Evolutionary conservation across 92 coral and sea anemone genomes (phyloP), one percentile per base, ranked within the genome.

Genomic region (Palythoa grandiflora): DNA sequence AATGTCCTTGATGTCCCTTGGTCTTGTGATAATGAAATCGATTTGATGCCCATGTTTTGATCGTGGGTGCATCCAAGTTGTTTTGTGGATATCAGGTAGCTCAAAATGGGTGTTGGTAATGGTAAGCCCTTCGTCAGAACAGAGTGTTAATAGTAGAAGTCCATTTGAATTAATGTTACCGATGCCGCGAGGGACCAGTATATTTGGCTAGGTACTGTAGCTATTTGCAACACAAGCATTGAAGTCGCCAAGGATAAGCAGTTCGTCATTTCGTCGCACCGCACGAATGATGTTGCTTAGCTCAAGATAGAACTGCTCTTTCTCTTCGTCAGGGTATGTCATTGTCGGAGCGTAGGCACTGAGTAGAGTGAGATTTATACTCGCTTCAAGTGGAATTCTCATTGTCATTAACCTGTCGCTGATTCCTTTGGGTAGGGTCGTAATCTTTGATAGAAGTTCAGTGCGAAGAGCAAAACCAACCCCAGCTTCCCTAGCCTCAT

Each of bases 301-400:
- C 12, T 83, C 39, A 50, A 57, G 84, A 44, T 89, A 83, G 83
- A 89, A 84, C 47, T 40, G 50, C 10, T 89, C 89, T 60, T 89
- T 76, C 68, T 44, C 76, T 40, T 76, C 92, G 1, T 85, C 89
- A 36, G 89, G 50, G 19, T 78, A 48, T 8, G 63, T 37, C 92
- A 84, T 84, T 0, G 89, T 78, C 3, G 92, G 89, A 44, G 92
- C 92, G 51, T 89, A 89, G 7, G 44, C 87, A 35, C 89, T 89
- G 47, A 77, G 28, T 13, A 84, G 68, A 72, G 88, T 84, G 61
- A 75, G 84, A 28, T 61, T 9, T 4, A 59, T 75, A 15, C 39
- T 57, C 47, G 66, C 83, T 21, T 28, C 63, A 16, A 89, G 81
- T 50, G 88, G 88, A 70, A 89, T 73, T 16, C 88, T 52, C 80